phyloP scores from a whole-genome alignment of 2,113 vertebrate genomes.

The Brachypteracias leptosomus region DNA sequence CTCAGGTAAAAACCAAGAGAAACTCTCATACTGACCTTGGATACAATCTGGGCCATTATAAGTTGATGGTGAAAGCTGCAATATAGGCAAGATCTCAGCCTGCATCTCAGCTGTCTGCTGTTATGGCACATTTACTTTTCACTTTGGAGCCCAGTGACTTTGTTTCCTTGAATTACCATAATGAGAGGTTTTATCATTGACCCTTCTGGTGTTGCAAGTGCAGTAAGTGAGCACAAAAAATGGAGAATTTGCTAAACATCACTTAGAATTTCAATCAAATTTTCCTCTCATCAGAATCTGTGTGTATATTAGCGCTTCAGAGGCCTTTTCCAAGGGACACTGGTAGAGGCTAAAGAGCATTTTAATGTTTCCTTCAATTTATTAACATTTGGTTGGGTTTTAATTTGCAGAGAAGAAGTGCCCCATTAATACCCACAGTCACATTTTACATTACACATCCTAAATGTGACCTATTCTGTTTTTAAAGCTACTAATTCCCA shows the following conservation, averaged over 20 bases:
- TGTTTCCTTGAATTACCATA: not conserved
- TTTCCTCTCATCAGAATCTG: not conserved
- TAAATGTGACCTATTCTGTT: not conserved
- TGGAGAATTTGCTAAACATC: not conserved
- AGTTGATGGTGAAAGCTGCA: not conserved
- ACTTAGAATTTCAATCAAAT: not conserved
- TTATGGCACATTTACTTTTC: not conserved
- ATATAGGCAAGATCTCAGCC: not conserved
- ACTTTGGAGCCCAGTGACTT: not conserved
- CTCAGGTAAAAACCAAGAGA: not conserved
- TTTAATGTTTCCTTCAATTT: slow-evolving; percentile 28
- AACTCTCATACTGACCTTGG: not conserved
- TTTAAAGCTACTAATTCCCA: not conserved
- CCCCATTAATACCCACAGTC: not conserved
- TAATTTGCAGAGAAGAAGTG: not conserved
- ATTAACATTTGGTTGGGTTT: not conserved
- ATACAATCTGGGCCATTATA: not conserved
- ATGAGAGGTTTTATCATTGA: not conserved
- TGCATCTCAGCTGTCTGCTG: not conserved
- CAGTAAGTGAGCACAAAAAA: not conserved
- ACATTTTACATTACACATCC: not conserved
- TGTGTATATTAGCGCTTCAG: not conserved
- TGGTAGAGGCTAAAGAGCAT: not conserved
- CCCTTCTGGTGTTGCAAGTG: not conserved
- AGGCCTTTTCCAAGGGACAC: not conserved